These are phyloP conservation scores for Branchinecta lynchi DNA, from an alignment of 1,140 invertebrate genomes.

Conservation along the genomic window DNA sequence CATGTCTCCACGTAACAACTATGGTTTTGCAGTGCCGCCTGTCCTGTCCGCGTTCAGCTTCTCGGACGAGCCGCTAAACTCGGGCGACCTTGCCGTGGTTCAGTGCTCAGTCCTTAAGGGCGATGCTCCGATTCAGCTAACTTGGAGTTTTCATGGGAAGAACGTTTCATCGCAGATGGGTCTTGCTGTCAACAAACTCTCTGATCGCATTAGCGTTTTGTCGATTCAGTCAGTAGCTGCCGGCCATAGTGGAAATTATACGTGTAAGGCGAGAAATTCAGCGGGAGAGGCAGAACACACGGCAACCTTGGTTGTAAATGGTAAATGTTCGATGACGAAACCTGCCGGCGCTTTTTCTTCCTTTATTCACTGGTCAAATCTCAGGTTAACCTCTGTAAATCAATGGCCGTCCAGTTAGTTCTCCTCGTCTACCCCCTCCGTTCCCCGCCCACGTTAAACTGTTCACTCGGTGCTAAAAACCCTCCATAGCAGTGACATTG, in stretches of 20 bases:
- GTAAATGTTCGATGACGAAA: conserved; percentile 19
- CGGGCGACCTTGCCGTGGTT: conserved; percentile 25
- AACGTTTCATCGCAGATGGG: conserved; percentile 27
- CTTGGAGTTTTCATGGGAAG: conserved; percentile 18
- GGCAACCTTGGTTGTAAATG: not conserved
- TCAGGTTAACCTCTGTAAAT: not conserved
- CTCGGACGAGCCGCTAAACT: conserved; percentile 30
- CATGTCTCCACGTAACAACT: too few species aligned
- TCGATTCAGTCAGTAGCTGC: conserved; percentile 58
- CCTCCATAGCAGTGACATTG: too few species aligned
- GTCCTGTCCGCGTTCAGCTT: conserved; percentile 55
- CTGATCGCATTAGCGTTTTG: conserved; percentile 51
- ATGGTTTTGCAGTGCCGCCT: conserved; percentile 40
- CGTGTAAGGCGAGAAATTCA: conserved; percentile 55
- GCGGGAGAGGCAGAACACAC: conserved; percentile 44
- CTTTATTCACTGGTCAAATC: conserved; percentile 30
- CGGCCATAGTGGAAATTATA: conserved; percentile 59
- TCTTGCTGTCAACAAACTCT: conserved; percentile 37
- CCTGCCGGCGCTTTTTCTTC: conserved; percentile 23
- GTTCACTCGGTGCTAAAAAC: too few species aligned
- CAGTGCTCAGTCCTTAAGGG: conserved; percentile 29
- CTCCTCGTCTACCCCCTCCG: too few species aligned
- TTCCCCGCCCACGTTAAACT: too few species aligned
- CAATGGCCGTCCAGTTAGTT: not conserved
- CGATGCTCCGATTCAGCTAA: conserved; percentile 27